A percentile compares a stretch with the other conserved stretches of the same genome.
Conservation (phyloP, 2,113 vertebrate genomes). For the Takifugu bimaculatus region DNA sequence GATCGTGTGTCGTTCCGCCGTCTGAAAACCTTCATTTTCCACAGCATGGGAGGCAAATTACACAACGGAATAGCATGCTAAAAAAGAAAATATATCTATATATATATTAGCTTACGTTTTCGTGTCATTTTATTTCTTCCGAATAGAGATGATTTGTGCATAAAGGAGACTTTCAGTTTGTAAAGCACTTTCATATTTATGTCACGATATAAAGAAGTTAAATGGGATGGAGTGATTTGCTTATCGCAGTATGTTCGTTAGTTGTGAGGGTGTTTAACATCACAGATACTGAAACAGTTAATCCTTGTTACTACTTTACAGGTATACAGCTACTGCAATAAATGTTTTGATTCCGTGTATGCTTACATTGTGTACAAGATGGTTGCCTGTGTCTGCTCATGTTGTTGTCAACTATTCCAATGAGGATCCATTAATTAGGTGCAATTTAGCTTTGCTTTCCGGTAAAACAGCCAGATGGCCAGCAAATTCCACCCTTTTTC, state of each 20-base stretch:
- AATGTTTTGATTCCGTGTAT: constrained; percentile 92
- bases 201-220: constrained; percentile 82
- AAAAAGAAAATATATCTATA: constrained; percentile 39
- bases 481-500: not conserved
- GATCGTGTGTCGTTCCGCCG: constrained; percentile 47
- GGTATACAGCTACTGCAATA: constrained; percentile 99
- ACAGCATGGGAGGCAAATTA: constrained; percentile 93
- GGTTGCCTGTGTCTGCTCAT: constrained; percentile 17
- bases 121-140: constrained; percentile 77
- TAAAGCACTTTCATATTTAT: constrained; percentile 86
- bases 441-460: no score
- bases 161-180: constrained; percentile 83
- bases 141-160: constrained; percentile 80
- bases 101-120: constrained; percentile 84
- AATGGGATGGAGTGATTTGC: constrained; percentile 90
- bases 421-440: no score
- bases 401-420: not conserved
- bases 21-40: constrained; percentile 67
- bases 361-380: constrained; percentile 57
- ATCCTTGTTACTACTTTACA: constrained; percentile 98
- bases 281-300: constrained; percentile 98
- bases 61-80: constrained; percentile 90
- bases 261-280: constrained; percentile 96
- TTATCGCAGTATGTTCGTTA: constrained; percentile 94
- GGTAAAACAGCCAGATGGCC: no score